Evolutionary conservation across 2,888 invertebrate genomes (phyloP).

Genomic region (Chymomyza fuscimana): DNA sequence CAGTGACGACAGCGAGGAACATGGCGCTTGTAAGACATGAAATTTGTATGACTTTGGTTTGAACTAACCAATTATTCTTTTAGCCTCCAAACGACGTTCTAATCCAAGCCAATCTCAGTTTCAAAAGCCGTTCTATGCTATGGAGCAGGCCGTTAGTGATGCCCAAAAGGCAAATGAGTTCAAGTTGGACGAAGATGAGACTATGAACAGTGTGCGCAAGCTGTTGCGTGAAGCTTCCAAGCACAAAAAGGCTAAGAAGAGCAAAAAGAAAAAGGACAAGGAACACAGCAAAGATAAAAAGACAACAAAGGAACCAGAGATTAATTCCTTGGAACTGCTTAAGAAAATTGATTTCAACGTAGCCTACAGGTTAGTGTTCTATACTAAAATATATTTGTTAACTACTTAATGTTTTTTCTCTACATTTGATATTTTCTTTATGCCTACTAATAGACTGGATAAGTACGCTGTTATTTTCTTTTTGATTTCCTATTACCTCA

Average conservation of each 20-base stretch:
- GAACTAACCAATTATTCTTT: slow-evolving; percentile 33
- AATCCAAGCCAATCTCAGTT: slow-evolving; percentile 80
- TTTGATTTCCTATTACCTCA: neutral
- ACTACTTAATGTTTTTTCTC: neutral
- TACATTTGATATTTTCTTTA: neutral
- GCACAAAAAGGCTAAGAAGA: slow-evolving; percentile 84
- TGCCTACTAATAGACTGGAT: slow-evolving; percentile 25
- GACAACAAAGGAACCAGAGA: slow-evolving; percentile 81
- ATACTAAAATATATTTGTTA: neutral
- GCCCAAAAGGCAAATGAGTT: slow-evolving; percentile 54
- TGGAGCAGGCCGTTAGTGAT: slow-evolving; percentile 70
- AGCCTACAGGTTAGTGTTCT: slow-evolving; percentile 82
- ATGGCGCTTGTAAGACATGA: slow-evolving; percentile 42
- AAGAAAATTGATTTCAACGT: slow-evolving; percentile 85
- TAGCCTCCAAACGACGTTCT: slow-evolving; percentile 37
- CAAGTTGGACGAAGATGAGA: slow-evolving; percentile 87
- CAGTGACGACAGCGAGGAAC: slow-evolving; percentile 32
- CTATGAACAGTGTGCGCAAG: slow-evolving; percentile 92
- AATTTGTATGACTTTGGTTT: neutral
- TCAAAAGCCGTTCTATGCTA: slow-evolving; percentile 83
- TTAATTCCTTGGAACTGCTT: slow-evolving; percentile 81
- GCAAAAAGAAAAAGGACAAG: slow-evolving; percentile 78
- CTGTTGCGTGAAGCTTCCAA: slow-evolving; percentile 90
- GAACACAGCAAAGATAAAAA: slow-evolving; percentile 48
- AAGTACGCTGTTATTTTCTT: slow-evolving; percentile 29